phyloP scores from a whole-genome alignment of 2,888 invertebrate genomes.

The Uropetala carovei region DNA sequence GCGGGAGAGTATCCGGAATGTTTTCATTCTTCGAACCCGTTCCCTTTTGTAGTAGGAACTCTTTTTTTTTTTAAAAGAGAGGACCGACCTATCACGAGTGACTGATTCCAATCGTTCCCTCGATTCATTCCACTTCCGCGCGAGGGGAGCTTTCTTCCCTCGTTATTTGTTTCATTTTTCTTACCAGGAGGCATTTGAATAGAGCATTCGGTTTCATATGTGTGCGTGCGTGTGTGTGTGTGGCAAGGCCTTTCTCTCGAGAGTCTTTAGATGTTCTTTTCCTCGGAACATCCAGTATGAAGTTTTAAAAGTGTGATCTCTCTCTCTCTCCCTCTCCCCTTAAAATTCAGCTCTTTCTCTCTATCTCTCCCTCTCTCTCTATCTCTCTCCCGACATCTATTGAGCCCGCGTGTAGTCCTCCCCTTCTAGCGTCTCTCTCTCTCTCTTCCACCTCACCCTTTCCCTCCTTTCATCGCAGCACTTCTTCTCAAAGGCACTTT shows the following conservation, averaged over 20 bases:
- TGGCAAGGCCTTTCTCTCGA: conserved; percentile 4
- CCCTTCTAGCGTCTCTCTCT: neutral
- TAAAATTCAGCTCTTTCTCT: no score
- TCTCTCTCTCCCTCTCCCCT: neutral
- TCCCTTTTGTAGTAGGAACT: neutral
- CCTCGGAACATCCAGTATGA: neutral
- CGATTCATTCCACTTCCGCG: neutral
- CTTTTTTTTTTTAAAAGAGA: no score
- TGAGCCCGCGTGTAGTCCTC: neutral
- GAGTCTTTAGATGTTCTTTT: neutral
- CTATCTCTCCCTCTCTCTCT: neutral
- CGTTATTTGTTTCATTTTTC: conserved; percentile 10
- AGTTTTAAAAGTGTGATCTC: neutral
- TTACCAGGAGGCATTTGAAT: conserved; percentile 10
- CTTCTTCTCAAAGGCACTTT: conserved; percentile 3
- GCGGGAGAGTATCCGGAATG: neutral
- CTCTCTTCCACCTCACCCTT: neutral
- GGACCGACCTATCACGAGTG: conserved; percentile 28
- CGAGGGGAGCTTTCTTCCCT: neutral
- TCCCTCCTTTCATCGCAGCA: neutral
- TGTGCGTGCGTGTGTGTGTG: neutral
- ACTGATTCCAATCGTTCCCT: conserved; percentile 6
- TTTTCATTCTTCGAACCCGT: neutral
- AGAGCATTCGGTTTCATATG: neutral
- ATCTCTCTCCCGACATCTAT: conserved; percentile 11